A percentile compares a stretch with the other conserved stretches of the same genome.
phyloP scores from a whole-genome alignment of 2,113 vertebrate genomes.

The Haemorhous mexicanus region DNA sequence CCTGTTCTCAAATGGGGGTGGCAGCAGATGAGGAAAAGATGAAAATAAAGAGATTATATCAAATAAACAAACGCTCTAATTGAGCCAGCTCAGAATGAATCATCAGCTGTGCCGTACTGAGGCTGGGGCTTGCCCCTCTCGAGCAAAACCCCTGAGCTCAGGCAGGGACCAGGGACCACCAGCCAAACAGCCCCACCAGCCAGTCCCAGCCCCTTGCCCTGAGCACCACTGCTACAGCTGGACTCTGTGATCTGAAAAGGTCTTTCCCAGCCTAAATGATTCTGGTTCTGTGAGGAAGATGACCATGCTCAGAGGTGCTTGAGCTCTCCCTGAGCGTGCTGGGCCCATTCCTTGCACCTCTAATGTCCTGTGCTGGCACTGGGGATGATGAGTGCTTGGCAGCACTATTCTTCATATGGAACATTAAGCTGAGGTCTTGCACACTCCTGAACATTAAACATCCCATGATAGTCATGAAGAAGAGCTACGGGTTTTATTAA shows the following conservation, averaged over 20 bases:
- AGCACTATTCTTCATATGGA: slow-evolving; percentile 74
- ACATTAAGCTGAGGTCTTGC: slow-evolving; percentile 79
- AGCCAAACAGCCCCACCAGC: neutral
- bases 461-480: slow-evolving; percentile 80
- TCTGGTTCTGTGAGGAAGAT: neutral
- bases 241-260: neutral
- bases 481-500: slow-evolving; percentile 85
- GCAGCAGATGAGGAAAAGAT: slow-evolving; percentile 15
- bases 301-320: neutral
- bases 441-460: slow-evolving; percentile 77
- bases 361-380: slow-evolving; percentile 58
- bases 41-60: slow-evolving; percentile 46
- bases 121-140: neutral
- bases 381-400: slow-evolving; percentile 70
- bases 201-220: neutral
- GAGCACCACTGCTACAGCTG: neutral
- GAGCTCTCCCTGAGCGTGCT: neutral
- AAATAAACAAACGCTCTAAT: slow-evolving; percentile 27
- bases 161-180: neutral
- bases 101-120: neutral
- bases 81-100: slow-evolving; percentile 11
- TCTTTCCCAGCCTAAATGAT: neutral
- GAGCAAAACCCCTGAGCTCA: neutral
- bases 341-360: slow-evolving; percentile 29
- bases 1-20: neutral